phyloP scores from a whole-genome alignment of 2,888 invertebrate species.

The Synanthedon myopaeformis region DNA sequence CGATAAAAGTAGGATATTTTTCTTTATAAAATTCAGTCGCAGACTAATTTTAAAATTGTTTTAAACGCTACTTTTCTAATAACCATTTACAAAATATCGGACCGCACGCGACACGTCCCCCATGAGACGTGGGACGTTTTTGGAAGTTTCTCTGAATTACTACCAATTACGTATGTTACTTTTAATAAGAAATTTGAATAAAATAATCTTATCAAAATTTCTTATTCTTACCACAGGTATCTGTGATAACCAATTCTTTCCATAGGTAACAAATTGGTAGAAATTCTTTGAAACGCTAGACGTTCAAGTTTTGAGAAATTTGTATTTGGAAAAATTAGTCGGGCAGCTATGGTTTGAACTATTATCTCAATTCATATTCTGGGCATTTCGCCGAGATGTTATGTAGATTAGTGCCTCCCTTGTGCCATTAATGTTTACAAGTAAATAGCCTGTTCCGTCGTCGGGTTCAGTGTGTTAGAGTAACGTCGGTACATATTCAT shows the following conservation, averaged over 20 bases:
- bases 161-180: too few relatives aligned
- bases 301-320: conserved; percentile 3
- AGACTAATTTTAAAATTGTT: conserved; percentile 59
- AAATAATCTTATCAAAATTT: too few relatives aligned
- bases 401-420: conserved; percentile 56
- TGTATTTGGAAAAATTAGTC: conserved; percentile 20
- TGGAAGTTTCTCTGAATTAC: conserved; percentile 8
- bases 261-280: too few relatives aligned
- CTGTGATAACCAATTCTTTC: too few relatives aligned
- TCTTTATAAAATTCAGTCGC: conserved; percentile 67
- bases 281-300: too few relatives aligned
- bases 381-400: conserved; percentile 26
- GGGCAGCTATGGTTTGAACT: conserved; percentile 46
- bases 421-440: conserved; percentile 56
- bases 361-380: conserved; percentile 19
- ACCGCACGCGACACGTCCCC: conserved; percentile 35
- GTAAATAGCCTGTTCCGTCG: conserved; percentile 37
- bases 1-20: conserved; percentile 52
- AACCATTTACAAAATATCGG: conserved; percentile 53
- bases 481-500: conserved; percentile 20
- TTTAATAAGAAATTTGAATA: too few relatives aligned
- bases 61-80: conserved; percentile 52
- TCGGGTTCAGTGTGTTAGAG: conserved; percentile 22
- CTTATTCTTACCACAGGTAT: too few relatives aligned
- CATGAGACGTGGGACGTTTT: conserved; percentile 27